These are phyloP conservation scores for Branchinecta sandiegonensis DNA, from an alignment of 2,888 invertebrate genomes.

Conservation along the genomic window DNA sequence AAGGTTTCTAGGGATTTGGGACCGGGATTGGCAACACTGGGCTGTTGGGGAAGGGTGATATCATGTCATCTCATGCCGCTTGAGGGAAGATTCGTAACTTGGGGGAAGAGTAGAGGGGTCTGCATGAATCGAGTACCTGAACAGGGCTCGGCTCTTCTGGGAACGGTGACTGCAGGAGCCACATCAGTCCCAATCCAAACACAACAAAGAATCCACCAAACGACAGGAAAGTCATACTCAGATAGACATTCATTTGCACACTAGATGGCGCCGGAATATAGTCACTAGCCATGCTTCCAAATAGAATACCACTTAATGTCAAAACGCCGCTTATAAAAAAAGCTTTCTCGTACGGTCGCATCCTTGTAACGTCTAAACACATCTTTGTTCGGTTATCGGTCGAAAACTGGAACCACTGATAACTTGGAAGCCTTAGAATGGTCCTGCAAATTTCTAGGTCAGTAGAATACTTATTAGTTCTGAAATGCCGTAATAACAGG, in stretches of 20 bases:
- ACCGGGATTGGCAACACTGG: no score
- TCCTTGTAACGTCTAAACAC: not conserved
- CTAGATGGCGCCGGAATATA: not conserved
- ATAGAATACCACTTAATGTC: conserved; percentile 2
- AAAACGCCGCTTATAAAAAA: conserved; percentile 9
- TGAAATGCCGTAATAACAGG: no score
- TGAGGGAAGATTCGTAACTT: no score
- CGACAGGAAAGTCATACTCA: conserved; percentile 11
- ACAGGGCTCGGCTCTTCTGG: not conserved
- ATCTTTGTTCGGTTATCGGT: not conserved
- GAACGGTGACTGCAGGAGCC: not conserved
- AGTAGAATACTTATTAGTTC: no score
- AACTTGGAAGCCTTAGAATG: conserved; percentile 1
- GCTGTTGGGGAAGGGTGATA: no score
- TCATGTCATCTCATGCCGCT: no score
- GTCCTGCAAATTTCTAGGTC: not conserved
- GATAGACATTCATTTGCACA: not conserved
- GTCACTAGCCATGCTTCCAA: conserved; percentile 1
- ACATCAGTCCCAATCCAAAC: conserved; percentile 6
- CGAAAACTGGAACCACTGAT: no score
- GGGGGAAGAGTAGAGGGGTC: no score
- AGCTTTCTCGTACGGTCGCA: conserved; percentile 2
- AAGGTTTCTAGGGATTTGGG: no score
- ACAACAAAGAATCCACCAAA: conserved; percentile 4
- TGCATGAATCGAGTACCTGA: not conserved